A percentile compares a stretch with the other conserved stretches of the same genome.
phyloP scores from a whole-genome alignment of 2,888 invertebrate species.

The Nemurella pictetii region DNA sequence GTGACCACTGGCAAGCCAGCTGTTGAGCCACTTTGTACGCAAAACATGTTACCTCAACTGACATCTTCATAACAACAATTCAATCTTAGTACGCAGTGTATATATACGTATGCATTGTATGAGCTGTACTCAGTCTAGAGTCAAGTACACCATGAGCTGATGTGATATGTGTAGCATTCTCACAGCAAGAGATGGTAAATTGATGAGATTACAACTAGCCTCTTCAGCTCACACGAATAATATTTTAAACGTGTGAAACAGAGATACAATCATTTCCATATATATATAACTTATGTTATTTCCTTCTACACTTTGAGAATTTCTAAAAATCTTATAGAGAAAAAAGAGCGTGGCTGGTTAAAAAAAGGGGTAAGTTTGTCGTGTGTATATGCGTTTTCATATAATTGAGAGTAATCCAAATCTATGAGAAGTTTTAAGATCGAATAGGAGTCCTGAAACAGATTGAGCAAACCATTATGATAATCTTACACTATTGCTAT shows the following conservation, averaged over 20 bases:
- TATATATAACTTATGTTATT: no score
- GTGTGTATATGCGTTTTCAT: neutral
- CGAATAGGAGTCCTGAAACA: neutral
- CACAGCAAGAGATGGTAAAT: neutral
- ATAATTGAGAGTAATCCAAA: neutral
- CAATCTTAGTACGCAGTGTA: neutral
- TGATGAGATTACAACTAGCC: neutral
- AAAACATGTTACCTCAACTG: constrained; percentile 29
- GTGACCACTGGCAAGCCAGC: constrained; percentile 6
- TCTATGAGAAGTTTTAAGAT: neutral
- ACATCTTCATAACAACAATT: constrained; percentile 26
- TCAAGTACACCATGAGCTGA: neutral
- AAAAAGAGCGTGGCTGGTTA: neutral
- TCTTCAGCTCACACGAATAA: neutral
- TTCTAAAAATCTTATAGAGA: neutral
- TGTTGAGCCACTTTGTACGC: neutral
- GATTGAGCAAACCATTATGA: constrained; percentile 31
- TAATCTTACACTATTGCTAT: constrained; percentile 30
- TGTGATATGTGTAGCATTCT: neutral
- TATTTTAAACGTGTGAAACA: neutral
- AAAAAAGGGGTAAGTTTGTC: neutral
- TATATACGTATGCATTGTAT: neutral
- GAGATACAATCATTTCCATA: constrained; percentile 1
- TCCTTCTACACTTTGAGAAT: neutral
- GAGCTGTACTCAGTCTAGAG: neutral